Evolutionary conservation across 1,140 invertebrate genomes (phyloP).

Genomic region (Trichomalopsis sarcophagae): DNA sequence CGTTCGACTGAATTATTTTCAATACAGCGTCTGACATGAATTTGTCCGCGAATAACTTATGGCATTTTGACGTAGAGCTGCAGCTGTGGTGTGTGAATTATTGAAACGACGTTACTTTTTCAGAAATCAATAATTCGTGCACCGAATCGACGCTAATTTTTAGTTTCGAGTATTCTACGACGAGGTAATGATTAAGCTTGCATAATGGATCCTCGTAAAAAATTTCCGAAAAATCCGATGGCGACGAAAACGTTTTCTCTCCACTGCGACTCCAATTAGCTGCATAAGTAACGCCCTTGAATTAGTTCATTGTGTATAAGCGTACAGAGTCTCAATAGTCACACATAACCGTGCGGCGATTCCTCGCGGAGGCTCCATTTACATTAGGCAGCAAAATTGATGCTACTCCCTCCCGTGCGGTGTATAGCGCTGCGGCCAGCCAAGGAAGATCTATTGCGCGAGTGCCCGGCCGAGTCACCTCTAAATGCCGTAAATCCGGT

Average conservation of each 20-base stretch:
- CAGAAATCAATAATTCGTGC: too few species aligned
- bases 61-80: too few species aligned
- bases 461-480: not conserved
- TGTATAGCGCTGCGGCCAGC: not conserved
- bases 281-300: not conserved
- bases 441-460: not conserved
- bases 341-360: not conserved
- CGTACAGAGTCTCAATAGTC: not conserved
- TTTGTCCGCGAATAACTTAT: not conserved
- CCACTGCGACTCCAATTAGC: too few species aligned
- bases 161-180: too few species aligned
- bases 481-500: slow-evolving; percentile 1
- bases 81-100: too few species aligned
- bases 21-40: not conserved
- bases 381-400: not conserved
- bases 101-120: too few species aligned
- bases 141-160: too few species aligned
- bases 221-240: too few species aligned
- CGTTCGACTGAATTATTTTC: slow-evolving; percentile 10
- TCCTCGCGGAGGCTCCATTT: not conserved
- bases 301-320: not conserved
- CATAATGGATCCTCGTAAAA: too few species aligned
- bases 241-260: too few species aligned
- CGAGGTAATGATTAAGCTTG: too few species aligned
- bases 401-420: not conserved